These are phyloP conservation scores for Brenthis ino DNA, from an alignment of 2,888 invertebrate genomes.

Conservation along the genomic window DNA sequence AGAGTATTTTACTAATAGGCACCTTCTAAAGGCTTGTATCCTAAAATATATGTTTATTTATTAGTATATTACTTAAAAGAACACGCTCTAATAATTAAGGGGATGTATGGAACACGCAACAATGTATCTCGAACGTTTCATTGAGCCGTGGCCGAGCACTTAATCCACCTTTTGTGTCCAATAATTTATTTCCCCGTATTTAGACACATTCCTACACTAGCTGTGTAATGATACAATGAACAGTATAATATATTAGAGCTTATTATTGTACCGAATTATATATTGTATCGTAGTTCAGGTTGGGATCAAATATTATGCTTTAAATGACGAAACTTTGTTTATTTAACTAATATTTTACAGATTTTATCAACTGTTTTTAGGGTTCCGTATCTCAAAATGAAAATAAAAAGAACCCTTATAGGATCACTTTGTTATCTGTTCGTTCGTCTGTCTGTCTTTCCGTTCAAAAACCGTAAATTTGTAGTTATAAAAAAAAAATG, in stretches of 20 bases:
- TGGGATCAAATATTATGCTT: too few species aligned
- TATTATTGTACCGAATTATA: too few species aligned
- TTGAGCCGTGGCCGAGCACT: slow-evolving; percentile 34
- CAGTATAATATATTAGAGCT: neutral
- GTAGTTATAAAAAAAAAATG: too few species aligned
- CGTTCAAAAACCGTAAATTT: too few species aligned
- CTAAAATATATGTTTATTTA: slow-evolving; percentile 17
- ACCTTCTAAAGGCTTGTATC: neutral
- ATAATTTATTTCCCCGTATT: slow-evolving; percentile 32
- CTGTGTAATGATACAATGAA: slow-evolving; percentile 19
- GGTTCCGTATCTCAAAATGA: too few species aligned
- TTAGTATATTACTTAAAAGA: slow-evolving; percentile 33
- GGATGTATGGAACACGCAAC: slow-evolving; percentile 43
- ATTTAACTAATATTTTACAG: too few species aligned
- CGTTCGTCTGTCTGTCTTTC: too few species aligned
- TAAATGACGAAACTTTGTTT: too few species aligned
- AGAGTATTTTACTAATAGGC: neutral
- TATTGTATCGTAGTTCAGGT: too few species aligned
- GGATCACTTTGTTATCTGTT: too few species aligned
- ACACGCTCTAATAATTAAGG: slow-evolving; percentile 41
- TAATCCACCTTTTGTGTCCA: slow-evolving; percentile 31
- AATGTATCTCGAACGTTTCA: slow-evolving; percentile 47
- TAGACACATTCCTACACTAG: slow-evolving; percentile 22
- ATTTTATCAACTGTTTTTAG: too few species aligned
- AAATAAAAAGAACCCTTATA: too few species aligned